phyloP scores from a whole-genome alignment of 2,113 vertebrate genomes.

The Camelus bactrianus region DNA sequence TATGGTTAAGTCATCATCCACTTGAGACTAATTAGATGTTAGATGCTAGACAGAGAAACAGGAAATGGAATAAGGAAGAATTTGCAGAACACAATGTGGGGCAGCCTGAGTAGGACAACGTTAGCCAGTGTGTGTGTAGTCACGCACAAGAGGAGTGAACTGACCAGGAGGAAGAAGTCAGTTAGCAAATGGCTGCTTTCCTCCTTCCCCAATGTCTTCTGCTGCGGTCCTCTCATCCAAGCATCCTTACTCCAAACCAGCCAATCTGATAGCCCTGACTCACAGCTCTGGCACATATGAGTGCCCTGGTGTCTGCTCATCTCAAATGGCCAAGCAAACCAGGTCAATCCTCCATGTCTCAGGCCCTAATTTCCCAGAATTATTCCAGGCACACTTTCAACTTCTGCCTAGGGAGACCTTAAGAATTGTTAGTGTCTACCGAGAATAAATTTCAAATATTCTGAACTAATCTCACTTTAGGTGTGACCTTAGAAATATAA shows the following conservation, averaged over 20 bases:
- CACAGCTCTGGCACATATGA: not conserved
- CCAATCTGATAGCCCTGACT: not conserved
- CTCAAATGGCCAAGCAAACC: not conserved
- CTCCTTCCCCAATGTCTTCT: not conserved
- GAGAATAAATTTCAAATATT: not conserved
- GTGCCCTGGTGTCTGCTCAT: not conserved
- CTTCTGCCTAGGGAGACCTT: not conserved
- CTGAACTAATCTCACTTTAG: constrained; percentile 8
- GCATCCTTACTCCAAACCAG: not conserved
- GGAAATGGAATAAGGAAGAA: not conserved
- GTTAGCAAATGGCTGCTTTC: not conserved
- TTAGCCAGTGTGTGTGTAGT: not conserved
- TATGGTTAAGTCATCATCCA: constrained; percentile 12
- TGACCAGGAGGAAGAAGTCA: not conserved
- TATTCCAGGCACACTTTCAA: not conserved
- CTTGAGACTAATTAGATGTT: not conserved
- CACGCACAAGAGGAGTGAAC: not conserved
- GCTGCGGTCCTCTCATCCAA: not conserved
- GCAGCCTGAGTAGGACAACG: not conserved
- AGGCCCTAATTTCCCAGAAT: constrained; percentile 24
- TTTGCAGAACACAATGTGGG: not conserved
- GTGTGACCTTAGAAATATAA: not conserved
- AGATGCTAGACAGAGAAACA: constrained; percentile 11
- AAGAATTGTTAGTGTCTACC: not conserved
- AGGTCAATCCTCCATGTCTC: not conserved